Evolutionary conservation across 1,140 invertebrate species (phyloP).

Genomic region (Battus philenor): DNA sequence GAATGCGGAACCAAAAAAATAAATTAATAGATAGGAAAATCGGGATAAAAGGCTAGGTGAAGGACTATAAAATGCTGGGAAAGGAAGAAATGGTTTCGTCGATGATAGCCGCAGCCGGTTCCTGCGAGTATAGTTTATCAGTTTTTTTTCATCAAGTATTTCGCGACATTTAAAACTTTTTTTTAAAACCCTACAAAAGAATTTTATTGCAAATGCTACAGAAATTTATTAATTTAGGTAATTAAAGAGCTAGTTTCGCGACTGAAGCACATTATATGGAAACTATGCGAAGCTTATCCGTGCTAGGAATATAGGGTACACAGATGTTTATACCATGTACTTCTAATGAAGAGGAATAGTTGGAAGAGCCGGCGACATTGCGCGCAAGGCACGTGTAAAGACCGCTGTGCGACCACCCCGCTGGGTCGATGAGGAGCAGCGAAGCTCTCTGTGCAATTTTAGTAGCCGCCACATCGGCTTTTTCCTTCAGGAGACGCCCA

Average conservation of each 20-base stretch:
- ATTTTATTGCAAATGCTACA: not conserved
- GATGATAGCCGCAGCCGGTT: constrained; percentile 73
- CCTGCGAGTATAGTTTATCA: constrained; percentile 45
- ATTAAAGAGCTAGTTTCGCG: no score
- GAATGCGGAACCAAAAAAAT: constrained; percentile 38
- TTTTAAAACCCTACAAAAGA: not conserved
- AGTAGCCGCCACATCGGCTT: constrained; percentile 78
- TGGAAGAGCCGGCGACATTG: constrained; percentile 91
- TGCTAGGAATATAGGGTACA: constrained; percentile 61
- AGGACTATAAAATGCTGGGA: constrained; percentile 45
- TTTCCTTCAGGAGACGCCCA: constrained; percentile 78
- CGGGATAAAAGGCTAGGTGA: constrained; percentile 36
- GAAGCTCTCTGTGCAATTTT: constrained; percentile 83
- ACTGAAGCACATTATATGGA: constrained; percentile 50
- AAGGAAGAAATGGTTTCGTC: constrained; percentile 54
- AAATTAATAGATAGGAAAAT: constrained; percentile 53
- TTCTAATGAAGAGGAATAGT: constrained; percentile 80
- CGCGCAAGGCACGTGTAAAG: constrained; percentile 93
- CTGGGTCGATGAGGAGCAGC: constrained; percentile 79
- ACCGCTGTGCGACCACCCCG: constrained; percentile 90
- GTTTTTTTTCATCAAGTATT: constrained; percentile 2
- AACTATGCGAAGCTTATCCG: constrained; percentile 67
- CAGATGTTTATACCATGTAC: constrained; percentile 77
- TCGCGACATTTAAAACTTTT: not conserved
- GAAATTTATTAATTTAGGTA: no score